Base-by-base conservation (phyloP, 2,797 vertebrate genomes). In the Chloroceryle amazona region DNA sequence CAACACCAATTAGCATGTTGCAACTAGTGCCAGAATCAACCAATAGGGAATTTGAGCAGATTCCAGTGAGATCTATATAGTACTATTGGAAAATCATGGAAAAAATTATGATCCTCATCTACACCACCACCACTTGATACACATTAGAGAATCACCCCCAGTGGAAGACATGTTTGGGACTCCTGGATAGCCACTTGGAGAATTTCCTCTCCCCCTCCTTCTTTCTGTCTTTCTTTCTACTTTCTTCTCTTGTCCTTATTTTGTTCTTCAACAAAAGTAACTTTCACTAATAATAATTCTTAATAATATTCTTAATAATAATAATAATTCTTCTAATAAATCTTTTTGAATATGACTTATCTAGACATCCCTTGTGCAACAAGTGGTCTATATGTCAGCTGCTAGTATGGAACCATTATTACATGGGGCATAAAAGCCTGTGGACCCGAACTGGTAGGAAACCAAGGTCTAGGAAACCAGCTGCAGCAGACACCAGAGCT, bases 71-170 rank as follows among this genome's bases (percentile, higher is more conserved):
- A 63, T 44, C 13, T 28, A 5, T 35, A 6, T 6, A 35, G 13
- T 80, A 29, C 15, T 13, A 20, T 21, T 46, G 29, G 25, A 68
- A 88, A 79, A 46, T 23, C 20, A 28, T 28, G 11, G 14, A 39
- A 78, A 42, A 58, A 61, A 6, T 37, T 5, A 31, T 33, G 9
- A 51, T 33, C 17, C 13, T 37, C 8, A 13, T 26, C 19, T 61
- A 78, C 14, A 49, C 8, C 37, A 51, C 6, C 28, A 33, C 11
- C 6, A 26, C 3, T 6, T 62, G 13, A 44, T 28, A 37, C 4
- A 18, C 22, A 28, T 9, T 10, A 49, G 33, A 61, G 20, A 66
- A 60, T 8, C 0, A 0, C 11, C 8, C 6, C 6, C 15, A 61
- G 19, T 61, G 26, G 31, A 81, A 18, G 33, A 20, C 10, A 44